These are phyloP conservation scores for Priocnemis perturbator DNA, from an alignment of 2,888 invertebrate genomes.

Conservation along the genomic window DNA sequence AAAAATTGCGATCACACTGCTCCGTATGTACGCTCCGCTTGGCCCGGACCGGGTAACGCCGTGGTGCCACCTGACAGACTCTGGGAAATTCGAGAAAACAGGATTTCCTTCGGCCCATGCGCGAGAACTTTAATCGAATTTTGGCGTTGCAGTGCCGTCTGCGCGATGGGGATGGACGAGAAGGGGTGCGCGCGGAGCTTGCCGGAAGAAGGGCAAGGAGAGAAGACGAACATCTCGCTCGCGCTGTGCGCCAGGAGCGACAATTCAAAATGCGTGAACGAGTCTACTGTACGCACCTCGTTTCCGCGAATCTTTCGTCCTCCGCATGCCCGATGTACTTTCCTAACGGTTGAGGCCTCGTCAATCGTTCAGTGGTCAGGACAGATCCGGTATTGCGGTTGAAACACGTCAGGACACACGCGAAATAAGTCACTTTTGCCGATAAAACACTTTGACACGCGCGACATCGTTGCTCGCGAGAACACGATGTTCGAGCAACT, in stretches of 20 bases:
- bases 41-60: slow-evolving; percentile 46
- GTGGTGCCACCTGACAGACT: slow-evolving; percentile 72
- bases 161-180: slow-evolving; percentile 46
- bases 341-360: no score
- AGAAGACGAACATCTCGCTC: no score
- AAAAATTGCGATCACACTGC: slow-evolving; percentile 54
- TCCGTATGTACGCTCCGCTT: slow-evolving; percentile 30
- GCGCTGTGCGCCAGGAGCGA: no score
- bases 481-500: no score
- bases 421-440: no score
- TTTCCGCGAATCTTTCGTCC: background rate
- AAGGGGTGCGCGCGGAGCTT: slow-evolving; percentile 16
- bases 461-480: no score
- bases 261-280: no score
- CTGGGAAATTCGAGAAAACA: slow-evolving; percentile 69
- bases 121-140: slow-evolving; percentile 70
- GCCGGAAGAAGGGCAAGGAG: slow-evolving; percentile 2
- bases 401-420: no score
- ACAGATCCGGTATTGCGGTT: no score
- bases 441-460: no score
- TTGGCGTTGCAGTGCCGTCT: slow-evolving; percentile 61
- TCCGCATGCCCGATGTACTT: background rate
- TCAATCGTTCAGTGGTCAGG: no score
- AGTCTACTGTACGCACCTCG: no score
- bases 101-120: slow-evolving; percentile 68